These are phyloP conservation scores for Upupa epops DNA, from an alignment of 2,113 vertebrate genomes.

Conservation along the genomic window DNA sequence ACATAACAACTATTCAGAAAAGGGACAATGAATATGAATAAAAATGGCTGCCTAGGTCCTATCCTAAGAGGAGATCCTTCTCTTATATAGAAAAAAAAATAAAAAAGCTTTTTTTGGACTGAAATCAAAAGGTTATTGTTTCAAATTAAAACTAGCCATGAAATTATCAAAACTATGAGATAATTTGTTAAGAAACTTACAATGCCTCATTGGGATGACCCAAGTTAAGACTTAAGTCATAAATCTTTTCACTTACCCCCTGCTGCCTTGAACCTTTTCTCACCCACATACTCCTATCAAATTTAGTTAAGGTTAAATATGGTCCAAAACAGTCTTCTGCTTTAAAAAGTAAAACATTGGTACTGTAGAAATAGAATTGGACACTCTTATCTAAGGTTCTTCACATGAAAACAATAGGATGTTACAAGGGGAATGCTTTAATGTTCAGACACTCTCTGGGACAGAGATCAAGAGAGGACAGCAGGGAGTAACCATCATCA, in stretches of 20 bases:
- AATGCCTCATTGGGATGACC: background rate
- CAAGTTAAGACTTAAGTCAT: background rate
- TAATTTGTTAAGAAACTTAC: background rate
- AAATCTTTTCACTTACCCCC: background rate
- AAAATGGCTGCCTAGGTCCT: background rate
- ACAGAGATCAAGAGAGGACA: background rate
- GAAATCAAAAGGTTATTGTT: background rate
- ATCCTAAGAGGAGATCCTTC: no score
- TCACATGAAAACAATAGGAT: fast-evolving
- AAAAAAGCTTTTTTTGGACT: background rate
- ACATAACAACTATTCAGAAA: background rate
- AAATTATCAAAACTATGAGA: background rate
- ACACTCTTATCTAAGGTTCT: background rate
- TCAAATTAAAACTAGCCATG: background rate
- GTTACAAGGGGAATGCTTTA: background rate
- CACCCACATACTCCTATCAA: background rate
- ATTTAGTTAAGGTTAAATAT: background rate
- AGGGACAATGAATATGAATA: background rate
- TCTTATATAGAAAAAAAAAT: no score
- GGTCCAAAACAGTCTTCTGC: fast-evolving
- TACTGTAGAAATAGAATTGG: background rate
- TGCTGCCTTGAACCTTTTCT: background rate
- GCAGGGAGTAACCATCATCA: fast-evolving
- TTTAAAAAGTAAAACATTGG: background rate
- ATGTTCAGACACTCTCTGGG: background rate